Evolutionary conservation across 2,113 vertebrate genomes (phyloP).

Genomic region (Pterocles gutturalis): DNA sequence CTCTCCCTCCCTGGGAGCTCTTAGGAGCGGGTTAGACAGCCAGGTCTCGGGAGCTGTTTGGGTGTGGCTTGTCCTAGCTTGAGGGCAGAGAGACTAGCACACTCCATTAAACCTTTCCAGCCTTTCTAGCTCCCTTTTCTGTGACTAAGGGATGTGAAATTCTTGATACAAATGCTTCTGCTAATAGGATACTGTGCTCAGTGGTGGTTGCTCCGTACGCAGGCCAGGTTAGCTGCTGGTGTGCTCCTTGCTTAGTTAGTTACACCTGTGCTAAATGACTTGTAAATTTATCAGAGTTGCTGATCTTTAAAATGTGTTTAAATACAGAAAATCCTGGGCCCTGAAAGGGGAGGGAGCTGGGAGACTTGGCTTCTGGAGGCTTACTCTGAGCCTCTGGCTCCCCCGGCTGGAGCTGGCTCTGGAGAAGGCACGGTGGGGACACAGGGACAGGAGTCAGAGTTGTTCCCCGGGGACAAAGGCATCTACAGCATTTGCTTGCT

Average conservation of each 20-base stretch:
- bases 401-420: neutral
- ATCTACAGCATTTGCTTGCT: neutral
- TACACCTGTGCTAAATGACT: neutral
- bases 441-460: neutral
- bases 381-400: conserved; percentile 2
- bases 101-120: neutral
- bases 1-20: neutral
- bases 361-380: neutral
- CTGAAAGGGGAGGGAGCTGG: neutral
- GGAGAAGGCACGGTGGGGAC: neutral
- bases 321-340: neutral
- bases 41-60: neutral
- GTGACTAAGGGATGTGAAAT: neutral
- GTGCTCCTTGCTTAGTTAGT: neutral
- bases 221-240: neutral
- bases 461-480: neutral
- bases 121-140: neutral
- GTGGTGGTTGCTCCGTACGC: rapidly evolving
- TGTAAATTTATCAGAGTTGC: neutral
- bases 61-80: neutral
- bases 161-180: neutral
- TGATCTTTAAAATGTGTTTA: neutral
- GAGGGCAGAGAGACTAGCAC: neutral
- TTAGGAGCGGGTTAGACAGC: neutral
- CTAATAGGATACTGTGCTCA: neutral